Evolutionary conservation across 2,113 vertebrate genomes (phyloP), one percentile per base, ranked within the genome.

Genomic region (Synodontis membranacea): DNA sequence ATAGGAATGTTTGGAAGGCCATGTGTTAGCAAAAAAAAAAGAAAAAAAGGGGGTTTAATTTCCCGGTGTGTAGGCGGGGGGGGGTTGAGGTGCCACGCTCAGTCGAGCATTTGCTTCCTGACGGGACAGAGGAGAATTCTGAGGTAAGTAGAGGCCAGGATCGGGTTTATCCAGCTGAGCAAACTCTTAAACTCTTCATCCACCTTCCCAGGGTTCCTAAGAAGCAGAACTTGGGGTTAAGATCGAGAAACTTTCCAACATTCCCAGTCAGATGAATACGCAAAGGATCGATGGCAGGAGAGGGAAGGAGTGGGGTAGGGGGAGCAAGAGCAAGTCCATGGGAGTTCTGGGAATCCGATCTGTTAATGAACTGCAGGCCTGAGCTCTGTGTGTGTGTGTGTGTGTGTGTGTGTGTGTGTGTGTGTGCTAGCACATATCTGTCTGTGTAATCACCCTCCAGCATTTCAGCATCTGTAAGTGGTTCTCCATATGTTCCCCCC

Each of bases 281-380:
- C 54, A n/a, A 74, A 28, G 70, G 54, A 46, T 60, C 56, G 48
- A 76, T 60, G 83, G 62, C 25, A 64, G 62, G 37, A 25, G 46
- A 74, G 34, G 34, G 68, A 81, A n/a, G 15, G 37, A 48, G 78
- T 58, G 50, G 19, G 37, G 44, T 39, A 46, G 46, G 46, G 37
- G 72, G 56, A 70, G 78, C 79, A 82, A 46, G 56, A 68, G 94
- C 93, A 92, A 91, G 93, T 92, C 92, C 90, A 89, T 91, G 88
- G 91, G 90, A 89, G 92, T 93, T 93, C 91, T 92, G 93, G 91
- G 94, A 94, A 94, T 90, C 91, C 91, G 90, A 86, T 87, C 88
- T 88, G 90, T 90, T 94, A 95, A 95, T 95, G 93, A 94, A 92
- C 91, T 92, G 91, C 94, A 95, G 94, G 86, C 92, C 75, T 85